Base-by-base conservation (phyloP, 2,888 invertebrate species). In the Epirrhoe tristata region DNA sequence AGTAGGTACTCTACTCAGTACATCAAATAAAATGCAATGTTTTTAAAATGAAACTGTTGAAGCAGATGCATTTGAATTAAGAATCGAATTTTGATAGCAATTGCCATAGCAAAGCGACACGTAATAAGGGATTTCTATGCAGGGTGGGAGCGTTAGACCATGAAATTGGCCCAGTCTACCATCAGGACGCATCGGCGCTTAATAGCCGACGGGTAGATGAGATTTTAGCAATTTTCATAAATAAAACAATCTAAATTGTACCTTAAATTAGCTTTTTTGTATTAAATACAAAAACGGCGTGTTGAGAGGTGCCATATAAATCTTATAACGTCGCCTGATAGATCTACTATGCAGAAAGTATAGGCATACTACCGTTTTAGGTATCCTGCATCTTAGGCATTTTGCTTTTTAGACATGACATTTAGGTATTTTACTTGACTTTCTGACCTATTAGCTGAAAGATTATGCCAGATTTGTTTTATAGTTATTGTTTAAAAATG, bases 141-240 rank as follows among this genome's bases (percentile, higher is more conserved):
- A 89, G 87, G 80, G 81, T 79, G 85, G 75, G 82, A 87, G 90
- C 92, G 89, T 87, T 85, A 89, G 91, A 90, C 89, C 92, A 87
- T 93, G 91, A 92, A 93, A 93, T 93, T 92, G 91, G 90, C 83
- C 81, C 85, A 83, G 87, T 82, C 85, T 81, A 84, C 82, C 84
- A 81, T 82, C 82, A 83, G 77, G 76, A 88, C 86, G 87, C 88
- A 90, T 82, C 81, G 83, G 76, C 81, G 81, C 81, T 87, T 88
- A 90, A 90, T 85, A 70, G 86, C 73, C 81, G 68, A 76, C 81
- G 73, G 71, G 81, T 80, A 81, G 81, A 86, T 85, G 77, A 83
- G 81, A 85, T 85, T 87, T 80, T 77, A 79, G 81, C 77, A 72
- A 80, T 81, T 81, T 81, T 81, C 79, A 85, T 86, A 86, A 83